Conservation (phyloP, 2,888 invertebrate genomes). For the Terebella lapidaria region DNA sequence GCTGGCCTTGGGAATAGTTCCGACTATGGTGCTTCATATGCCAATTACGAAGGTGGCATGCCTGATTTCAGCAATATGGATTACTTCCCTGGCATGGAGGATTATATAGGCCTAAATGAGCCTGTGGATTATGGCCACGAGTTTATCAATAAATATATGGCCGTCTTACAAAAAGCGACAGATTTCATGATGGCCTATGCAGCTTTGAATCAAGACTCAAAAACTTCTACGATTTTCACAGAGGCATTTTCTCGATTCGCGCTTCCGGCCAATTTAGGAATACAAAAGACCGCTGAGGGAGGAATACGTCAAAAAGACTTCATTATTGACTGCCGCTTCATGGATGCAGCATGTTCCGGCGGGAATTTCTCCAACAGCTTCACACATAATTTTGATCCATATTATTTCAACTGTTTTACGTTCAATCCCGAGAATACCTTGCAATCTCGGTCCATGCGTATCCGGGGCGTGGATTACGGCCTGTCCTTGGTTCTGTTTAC, state of each 20-base stretch:
- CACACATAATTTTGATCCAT: constrained; percentile 25
- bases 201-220: not conserved
- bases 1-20: not conserved
- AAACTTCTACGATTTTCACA: constrained; percentile 9
- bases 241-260: constrained; percentile 26
- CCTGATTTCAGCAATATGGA: not conserved
- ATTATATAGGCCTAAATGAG: no score
- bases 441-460: constrained; percentile 14
- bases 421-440: constrained; percentile 23
- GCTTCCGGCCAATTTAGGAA: constrained; percentile 25
- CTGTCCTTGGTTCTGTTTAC: constrained; percentile 26
- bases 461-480: constrained; percentile 29
- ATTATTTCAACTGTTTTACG: constrained; percentile 30
- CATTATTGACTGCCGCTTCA: constrained; percentile 27
- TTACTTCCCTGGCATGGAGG: not conserved
- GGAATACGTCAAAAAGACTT: constrained; percentile 26
- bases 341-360: constrained; percentile 25
- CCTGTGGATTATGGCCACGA: no score
- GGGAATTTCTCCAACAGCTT: constrained; percentile 22
- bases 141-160: not conserved
- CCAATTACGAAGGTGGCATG: not conserved
- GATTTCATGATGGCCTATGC: not conserved
- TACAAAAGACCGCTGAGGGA: constrained; percentile 17
- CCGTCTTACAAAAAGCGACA: not conserved
- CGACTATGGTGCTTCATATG: not conserved